Evolutionary conservation across 2,888 invertebrate species (phyloP).

Genomic region (Cephus nigrinus): DNA sequence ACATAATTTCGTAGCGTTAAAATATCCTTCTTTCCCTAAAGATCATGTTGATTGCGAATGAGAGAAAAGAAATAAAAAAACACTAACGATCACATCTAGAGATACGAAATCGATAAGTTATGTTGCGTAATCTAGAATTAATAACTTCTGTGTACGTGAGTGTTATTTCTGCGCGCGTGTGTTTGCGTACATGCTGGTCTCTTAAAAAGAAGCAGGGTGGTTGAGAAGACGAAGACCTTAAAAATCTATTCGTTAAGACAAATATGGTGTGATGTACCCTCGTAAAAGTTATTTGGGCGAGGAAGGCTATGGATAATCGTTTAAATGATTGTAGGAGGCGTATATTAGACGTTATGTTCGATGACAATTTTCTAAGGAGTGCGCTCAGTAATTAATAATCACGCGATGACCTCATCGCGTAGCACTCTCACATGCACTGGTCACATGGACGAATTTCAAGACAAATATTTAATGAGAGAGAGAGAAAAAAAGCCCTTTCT

Average conservation of each 20-base stretch:
- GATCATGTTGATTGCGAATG: neutral
- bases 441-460: neutral
- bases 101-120: conserved; percentile 9
- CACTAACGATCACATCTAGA: conserved; percentile 3
- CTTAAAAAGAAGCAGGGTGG: neutral
- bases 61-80: neutral
- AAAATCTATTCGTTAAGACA: neutral
- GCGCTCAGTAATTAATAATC: neutral
- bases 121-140: neutral
- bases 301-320: neutral
- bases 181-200: too few species aligned
- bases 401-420: neutral
- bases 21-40: neutral
- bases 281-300: neutral
- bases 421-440: neutral
- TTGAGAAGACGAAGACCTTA: neutral
- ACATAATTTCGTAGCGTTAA: neutral
- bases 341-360: neutral
- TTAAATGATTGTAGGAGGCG: neutral
- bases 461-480: conserved; percentile 9
- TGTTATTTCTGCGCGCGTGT: neutral
- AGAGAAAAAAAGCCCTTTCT: conserved; percentile 6
- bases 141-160: conserved; percentile 2
- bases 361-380: neutral
- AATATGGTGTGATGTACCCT: neutral